Percentiles rank a stretch among this genome's conserved stretches.
These are phyloP conservation scores for Pachycephala philippinensis DNA, from an alignment of 2,113 vertebrate genomes.

Conservation along the genomic window DNA sequence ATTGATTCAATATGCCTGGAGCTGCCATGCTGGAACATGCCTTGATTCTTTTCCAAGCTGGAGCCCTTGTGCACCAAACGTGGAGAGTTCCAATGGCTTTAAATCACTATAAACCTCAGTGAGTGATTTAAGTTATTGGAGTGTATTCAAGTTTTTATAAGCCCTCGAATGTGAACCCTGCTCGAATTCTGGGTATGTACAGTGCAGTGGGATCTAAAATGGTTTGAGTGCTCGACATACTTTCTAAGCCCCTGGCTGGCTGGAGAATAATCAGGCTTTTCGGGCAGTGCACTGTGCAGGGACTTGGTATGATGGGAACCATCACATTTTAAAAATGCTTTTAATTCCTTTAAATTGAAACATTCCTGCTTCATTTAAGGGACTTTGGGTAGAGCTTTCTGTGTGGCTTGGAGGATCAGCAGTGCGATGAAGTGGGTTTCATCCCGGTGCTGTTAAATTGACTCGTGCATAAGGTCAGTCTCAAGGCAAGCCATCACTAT, in stretches of 20 bases:
- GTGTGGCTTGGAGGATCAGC: background rate
- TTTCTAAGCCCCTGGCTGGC: constrained; percentile 28
- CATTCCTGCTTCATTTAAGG: constrained; percentile 38
- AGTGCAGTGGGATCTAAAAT: constrained; percentile 59
- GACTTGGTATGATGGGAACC: constrained; percentile 1
- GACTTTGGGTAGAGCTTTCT: background rate
- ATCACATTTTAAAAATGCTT: constrained; percentile 55
- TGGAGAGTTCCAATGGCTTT: constrained; percentile 62
- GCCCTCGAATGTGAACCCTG: constrained; percentile 51
- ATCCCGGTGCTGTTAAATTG: background rate
- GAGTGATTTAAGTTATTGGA: constrained; percentile 70
- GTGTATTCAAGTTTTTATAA: constrained; percentile 67
- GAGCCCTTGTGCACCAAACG: constrained; percentile 33
- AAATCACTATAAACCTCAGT: constrained; percentile 63
- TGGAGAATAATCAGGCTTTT: constrained; percentile 44
- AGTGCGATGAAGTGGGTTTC: background rate
- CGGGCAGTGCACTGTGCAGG: background rate
- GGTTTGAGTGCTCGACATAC: constrained; percentile 52
- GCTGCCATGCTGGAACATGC: constrained; percentile 64
- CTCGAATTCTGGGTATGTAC: constrained; percentile 36
- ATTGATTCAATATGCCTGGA: constrained; percentile 70
- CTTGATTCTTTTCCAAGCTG: constrained; percentile 63
- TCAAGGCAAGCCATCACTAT: background rate
- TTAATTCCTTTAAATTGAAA: constrained; percentile 57
- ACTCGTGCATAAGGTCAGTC: background rate